Percentiles rank a stretch among this genome's conserved stretches.
These are phyloP conservation scores for Dromas ardeola DNA, from an alignment of 2,113 vertebrate species.

Conservation along the genomic window DNA sequence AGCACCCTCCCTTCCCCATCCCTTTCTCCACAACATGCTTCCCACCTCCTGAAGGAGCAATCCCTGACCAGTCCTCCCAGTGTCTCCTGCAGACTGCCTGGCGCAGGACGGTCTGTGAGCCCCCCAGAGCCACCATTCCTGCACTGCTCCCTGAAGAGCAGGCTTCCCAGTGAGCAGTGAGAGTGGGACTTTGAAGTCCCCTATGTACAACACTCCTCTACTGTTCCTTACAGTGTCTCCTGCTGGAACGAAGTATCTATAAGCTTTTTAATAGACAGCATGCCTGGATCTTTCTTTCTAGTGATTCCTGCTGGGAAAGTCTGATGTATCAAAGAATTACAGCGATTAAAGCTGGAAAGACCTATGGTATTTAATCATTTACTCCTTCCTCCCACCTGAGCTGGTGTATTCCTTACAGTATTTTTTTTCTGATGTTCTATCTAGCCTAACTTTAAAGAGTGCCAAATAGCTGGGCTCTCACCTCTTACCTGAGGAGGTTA, in stretches of 20 bases:
- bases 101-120: neutral
- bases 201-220: neutral
- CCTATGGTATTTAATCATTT: slow-evolving; percentile 49
- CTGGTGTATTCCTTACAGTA: neutral
- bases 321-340: slow-evolving; percentile 53
- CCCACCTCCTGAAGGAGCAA: neutral
- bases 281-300: slow-evolving; percentile 3
- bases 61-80: neutral
- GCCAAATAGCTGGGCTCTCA: neutral
- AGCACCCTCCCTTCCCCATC: neutral
- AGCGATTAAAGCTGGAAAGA: slow-evolving; percentile 34
- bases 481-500: neutral
- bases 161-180: neutral
- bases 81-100: neutral
- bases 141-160: neutral
- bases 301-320: slow-evolving; percentile 36
- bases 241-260: neutral
- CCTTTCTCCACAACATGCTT: neutral
- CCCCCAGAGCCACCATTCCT: neutral
- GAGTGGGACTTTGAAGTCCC: neutral
- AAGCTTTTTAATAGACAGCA: slow-evolving; percentile 28
- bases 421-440: neutral
- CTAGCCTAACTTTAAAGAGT: neutral
- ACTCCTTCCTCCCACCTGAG: slow-evolving; percentile 41
- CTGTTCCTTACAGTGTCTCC: slow-evolving; percentile 1